phyloP scores from a whole-genome alignment of 2,797 vertebrate species.

The Protonibea diacanthus region DNA sequence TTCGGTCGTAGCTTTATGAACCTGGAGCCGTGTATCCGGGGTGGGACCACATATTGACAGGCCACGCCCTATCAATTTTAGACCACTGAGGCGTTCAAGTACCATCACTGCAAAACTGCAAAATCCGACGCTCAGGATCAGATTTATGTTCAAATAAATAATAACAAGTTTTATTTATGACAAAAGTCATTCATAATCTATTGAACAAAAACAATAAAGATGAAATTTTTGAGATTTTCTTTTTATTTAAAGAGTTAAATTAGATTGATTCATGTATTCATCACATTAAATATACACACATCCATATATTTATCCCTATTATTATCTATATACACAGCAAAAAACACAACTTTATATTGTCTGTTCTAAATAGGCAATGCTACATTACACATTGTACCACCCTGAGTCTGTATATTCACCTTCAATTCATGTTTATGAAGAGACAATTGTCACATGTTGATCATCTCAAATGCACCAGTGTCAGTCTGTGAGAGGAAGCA shows the following conservation, averaged over 20 bases:
- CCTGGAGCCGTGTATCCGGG: constrained; percentile 9
- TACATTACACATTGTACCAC: too few relatives aligned
- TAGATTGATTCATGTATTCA: background rate
- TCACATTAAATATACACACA: constrained; percentile 10
- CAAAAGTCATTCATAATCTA: background rate
- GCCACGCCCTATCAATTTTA: constrained; percentile 41
- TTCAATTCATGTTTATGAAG: background rate
- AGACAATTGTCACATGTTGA: background rate
- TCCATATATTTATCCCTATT: background rate
- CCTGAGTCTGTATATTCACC: background rate
- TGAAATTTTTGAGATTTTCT: background rate
- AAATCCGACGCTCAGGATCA: background rate
- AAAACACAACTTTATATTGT: background rate
- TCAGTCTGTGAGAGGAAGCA: background rate
- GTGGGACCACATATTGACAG: constrained; percentile 2
- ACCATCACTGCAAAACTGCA: background rate
- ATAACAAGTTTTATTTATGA: too few relatives aligned
- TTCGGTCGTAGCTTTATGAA: constrained; percentile 4
- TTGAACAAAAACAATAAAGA: background rate
- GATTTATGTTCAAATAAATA: constrained; percentile 9
- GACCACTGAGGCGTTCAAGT: constrained; percentile 1
- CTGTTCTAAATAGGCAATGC: background rate
- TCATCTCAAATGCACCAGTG: background rate
- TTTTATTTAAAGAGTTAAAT: background rate
- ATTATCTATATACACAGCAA: background rate